These are phyloP conservation scores for Diploscapter pachys DNA, from an alignment of 1,140 invertebrate species.

Conservation along the genomic window DNA sequence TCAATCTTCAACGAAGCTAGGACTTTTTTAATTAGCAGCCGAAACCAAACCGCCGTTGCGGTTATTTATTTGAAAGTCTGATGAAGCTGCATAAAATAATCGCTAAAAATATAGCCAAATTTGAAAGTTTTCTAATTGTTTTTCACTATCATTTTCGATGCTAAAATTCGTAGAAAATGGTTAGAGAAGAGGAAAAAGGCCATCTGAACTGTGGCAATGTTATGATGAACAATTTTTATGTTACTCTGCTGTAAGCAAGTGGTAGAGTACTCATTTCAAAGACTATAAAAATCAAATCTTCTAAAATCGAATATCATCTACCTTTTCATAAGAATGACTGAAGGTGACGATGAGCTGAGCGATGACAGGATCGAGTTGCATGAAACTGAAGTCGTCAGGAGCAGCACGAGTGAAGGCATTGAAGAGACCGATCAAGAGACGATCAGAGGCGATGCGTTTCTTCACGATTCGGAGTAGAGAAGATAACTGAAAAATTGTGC, in stretches of 20 bases:
- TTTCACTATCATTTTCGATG: too few species aligned
- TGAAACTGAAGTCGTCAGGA: slow-evolving; percentile 40
- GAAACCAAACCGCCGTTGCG: too few species aligned
- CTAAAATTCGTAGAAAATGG: too few species aligned
- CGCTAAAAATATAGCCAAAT: too few species aligned
- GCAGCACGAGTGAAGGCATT: slow-evolving; percentile 39
- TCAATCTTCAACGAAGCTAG: background rate
- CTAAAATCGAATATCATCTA: slow-evolving; percentile 11
- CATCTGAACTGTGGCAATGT: too few species aligned
- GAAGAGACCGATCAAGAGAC: slow-evolving; percentile 40
- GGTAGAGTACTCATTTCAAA: too few species aligned
- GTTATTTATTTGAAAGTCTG: too few species aligned
- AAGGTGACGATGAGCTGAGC: slow-evolving; percentile 43
- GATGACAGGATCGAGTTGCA: slow-evolving; percentile 43
- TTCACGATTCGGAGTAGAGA: slow-evolving; percentile 41
- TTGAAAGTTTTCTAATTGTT: too few species aligned
- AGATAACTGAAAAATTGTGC: slow-evolving; percentile 31
- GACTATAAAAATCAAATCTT: background rate
- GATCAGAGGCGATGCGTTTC: slow-evolving; percentile 41
- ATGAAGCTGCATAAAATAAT: too few species aligned
- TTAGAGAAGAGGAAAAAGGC: too few species aligned
- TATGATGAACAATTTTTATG: too few species aligned
- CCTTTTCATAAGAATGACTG: slow-evolving; percentile 44
- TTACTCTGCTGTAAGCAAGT: too few species aligned
- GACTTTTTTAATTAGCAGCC: background rate